Evolutionary conservation across 2,888 invertebrate genomes (phyloP), one percentile per base, ranked within the genome.

Genomic region (Drosophila koepferae): DNA sequence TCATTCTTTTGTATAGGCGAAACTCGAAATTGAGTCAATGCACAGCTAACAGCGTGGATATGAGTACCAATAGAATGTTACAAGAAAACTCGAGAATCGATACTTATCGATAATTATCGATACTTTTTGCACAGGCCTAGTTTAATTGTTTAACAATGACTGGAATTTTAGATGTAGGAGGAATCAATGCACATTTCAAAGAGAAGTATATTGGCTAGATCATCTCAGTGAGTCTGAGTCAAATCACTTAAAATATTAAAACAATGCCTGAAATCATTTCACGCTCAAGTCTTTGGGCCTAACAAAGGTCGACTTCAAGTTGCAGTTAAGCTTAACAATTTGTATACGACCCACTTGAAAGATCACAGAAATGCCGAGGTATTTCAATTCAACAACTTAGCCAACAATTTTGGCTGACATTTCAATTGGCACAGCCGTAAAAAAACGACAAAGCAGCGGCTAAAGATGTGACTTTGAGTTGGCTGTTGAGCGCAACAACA

Each of bases 401-500:
- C 53, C 53, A 51, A 63, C 31, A 59, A 46, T 40, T 68, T 68
- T 73, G 61, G 62, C 64, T 40, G 69, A 63, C 74, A 77, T 74
- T 77, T 80, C 80, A 77, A 79, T 77, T 77, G 80, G 63, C 71
- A 58, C 59, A 48, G 59, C 59, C 66, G 64, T 67, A 74, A 74
- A 74, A 60, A 55, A 16, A 16, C 20, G 54, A 60, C 43, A 36
- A 53, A 41, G 49, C 58, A 44, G 31, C 59, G 49, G 71, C 68
- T 73, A 82, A 83, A 77, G 65, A 86, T 77, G 71, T 86, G 68
- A 69, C 77, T 86, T 86, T 82, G 86, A 77, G 74, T 80, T 28
- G 31, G 16, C 51, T 23, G 54, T n/a, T 64, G 51, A 18, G 64
- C 6, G 40, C 18, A 9, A 8, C 56, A 56, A n/a, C 28, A n/a